phyloP scores from a whole-genome alignment of 2,797 vertebrate genomes.

The Lates japonicus region DNA sequence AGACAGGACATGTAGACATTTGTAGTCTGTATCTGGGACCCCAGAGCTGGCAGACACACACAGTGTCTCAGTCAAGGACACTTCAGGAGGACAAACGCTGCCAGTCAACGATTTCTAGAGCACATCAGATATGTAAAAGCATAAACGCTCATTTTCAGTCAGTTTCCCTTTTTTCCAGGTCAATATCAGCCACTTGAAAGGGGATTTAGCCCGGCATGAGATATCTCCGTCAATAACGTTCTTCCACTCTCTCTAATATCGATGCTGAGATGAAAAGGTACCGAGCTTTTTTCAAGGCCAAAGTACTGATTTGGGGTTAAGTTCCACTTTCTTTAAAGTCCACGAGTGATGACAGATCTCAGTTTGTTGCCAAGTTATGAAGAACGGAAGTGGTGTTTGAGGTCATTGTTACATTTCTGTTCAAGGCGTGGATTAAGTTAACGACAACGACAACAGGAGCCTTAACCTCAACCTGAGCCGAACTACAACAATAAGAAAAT shows the following conservation, averaged over 20 bases:
- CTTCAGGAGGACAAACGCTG: background rate
- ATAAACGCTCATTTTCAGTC: background rate
- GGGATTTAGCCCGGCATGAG: conserved; percentile 17
- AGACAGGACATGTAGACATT: background rate
- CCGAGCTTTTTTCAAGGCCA: background rate
- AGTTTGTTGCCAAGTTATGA: conserved; percentile 1
- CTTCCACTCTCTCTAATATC: background rate
- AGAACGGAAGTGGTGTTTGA: background rate
- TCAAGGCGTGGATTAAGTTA: conserved; percentile 19
- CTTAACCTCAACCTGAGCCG: background rate
- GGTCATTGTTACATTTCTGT: background rate
- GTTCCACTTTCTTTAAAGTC: background rate
- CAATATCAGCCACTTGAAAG: conserved; percentile 22
- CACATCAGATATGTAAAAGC: background rate
- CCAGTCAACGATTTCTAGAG: background rate
- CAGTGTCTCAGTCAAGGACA: background rate
- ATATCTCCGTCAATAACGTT: conserved; percentile 14
- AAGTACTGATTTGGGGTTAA: background rate
- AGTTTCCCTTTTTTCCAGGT: conserved; percentile 26
- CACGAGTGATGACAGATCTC: background rate
- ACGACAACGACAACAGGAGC: background rate
- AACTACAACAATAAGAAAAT: background rate
- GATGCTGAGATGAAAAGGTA: background rate
- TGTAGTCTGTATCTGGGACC: background rate
- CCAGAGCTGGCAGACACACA: background rate